These are phyloP conservation scores for Andrena minutula DNA, from an alignment of 2,888 invertebrate genomes.

Conservation along the genomic window DNA sequence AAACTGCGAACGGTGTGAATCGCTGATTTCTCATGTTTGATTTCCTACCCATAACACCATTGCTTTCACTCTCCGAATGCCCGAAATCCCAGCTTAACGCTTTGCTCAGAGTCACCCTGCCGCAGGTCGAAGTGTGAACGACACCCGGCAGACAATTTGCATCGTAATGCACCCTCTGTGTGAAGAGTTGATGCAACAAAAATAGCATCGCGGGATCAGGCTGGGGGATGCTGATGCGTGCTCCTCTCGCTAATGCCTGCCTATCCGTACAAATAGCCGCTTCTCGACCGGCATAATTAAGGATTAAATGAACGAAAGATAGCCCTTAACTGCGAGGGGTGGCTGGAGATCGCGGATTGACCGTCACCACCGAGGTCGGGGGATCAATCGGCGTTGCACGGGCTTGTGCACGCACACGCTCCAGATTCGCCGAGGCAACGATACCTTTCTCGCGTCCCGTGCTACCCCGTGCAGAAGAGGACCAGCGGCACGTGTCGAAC, in stretches of 20 bases:
- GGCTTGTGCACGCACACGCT: constrained; percentile 50
- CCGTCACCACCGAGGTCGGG: constrained; percentile 51
- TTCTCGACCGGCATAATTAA: constrained; percentile 78
- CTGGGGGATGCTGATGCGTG: constrained; percentile 21
- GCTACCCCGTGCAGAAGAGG: constrained; percentile 28
- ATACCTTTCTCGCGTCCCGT: constrained; percentile 52
- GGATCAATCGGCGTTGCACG: constrained; percentile 71
- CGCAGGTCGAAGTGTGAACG: constrained; percentile 30
- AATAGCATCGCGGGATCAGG: constrained; percentile 31
- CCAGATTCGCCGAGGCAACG: constrained; percentile 20
- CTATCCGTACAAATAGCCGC: constrained; percentile 57
- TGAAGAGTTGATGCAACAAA: constrained; percentile 38
- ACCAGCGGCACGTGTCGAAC: constrained; percentile 63
- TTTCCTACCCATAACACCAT: too few species aligned
- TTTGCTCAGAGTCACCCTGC: not conserved
- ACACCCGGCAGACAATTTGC: constrained; percentile 38
- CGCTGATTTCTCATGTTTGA: too few species aligned
- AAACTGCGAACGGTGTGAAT: too few species aligned
- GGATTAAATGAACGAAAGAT: constrained; percentile 78
- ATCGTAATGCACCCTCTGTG: constrained; percentile 38
- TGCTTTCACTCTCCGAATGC: too few species aligned
- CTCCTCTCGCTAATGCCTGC: constrained; percentile 42
- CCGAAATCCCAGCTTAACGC: too few species aligned
- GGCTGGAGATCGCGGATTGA: constrained; percentile 50
- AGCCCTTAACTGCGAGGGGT: constrained; percentile 67